phyloP scores from a whole-genome alignment of 37 sponge, comb jelly and placozoan genomes.

The Halichondria panicea region DNA sequence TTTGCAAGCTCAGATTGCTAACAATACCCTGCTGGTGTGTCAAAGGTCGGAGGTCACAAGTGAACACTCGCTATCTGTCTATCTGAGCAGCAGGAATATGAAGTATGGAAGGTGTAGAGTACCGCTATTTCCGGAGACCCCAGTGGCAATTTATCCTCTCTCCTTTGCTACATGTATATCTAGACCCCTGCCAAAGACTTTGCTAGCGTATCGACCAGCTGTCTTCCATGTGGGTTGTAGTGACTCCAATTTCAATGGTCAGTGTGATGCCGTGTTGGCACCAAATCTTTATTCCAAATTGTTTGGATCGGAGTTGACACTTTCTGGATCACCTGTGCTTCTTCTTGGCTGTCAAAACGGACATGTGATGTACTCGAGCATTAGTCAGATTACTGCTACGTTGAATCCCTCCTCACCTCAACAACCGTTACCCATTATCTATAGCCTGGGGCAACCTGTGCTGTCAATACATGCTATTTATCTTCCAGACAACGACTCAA shows the following conservation, averaged over 20 bases:
- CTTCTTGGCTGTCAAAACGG: neutral
- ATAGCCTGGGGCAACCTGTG: neutral
- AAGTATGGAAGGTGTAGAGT: too few relatives aligned
- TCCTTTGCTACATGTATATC: too few relatives aligned
- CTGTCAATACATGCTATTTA: neutral
- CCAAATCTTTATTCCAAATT: neutral
- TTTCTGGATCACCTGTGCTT: neutral
- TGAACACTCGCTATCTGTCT: neutral
- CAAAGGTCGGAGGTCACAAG: neutral
- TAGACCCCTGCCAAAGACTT: too few relatives aligned
- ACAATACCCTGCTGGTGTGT: neutral
- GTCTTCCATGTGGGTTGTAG: neutral
- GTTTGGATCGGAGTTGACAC: neutral
- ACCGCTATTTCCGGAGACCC: too few relatives aligned
- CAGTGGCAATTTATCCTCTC: too few relatives aligned
- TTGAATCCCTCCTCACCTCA: too few relatives aligned
- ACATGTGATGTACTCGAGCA: neutral
- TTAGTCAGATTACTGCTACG: neutral
- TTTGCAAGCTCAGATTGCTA: neutral
- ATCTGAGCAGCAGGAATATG: too few relatives aligned
- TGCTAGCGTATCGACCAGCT: conserved; percentile 6
- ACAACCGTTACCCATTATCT: neutral
- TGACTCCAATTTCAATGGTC: neutral
- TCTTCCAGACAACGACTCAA: neutral
- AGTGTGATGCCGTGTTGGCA: neutral